Evolutionary conservation across 2,888 invertebrate species (phyloP).

Genomic region (Cataglyphis albicans): DNA sequence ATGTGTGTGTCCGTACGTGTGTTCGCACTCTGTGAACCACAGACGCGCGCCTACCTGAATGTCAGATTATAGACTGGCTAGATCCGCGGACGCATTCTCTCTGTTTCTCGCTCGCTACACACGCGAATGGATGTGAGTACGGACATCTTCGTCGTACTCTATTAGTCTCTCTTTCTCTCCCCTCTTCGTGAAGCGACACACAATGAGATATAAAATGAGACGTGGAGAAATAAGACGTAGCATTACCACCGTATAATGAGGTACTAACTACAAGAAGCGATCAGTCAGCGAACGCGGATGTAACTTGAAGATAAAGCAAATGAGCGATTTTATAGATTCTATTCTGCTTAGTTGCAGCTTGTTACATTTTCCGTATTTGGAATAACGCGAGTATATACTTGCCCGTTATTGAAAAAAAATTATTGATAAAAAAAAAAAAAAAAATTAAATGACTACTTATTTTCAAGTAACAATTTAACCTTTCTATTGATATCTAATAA

Average conservation of each 20-base stretch:
- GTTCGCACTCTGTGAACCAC: slow-evolving; percentile 16
- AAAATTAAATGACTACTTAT: neutral
- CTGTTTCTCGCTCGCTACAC: slow-evolving; percentile 33
- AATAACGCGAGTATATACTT: neutral
- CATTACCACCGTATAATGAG: slow-evolving; percentile 40
- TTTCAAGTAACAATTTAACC: neutral
- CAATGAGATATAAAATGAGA: slow-evolving; percentile 48
- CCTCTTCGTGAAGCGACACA: neutral
- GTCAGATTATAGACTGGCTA: slow-evolving; percentile 62
- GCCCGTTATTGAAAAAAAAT: neutral
- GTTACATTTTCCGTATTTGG: slow-evolving; percentile 8
- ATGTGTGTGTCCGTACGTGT: neutral
- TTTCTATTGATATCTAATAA: neutral
- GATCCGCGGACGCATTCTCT: slow-evolving; percentile 37
- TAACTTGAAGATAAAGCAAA: slow-evolving; percentile 4
- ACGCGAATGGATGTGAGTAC: neutral
- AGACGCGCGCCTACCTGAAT: slow-evolving; percentile 47
- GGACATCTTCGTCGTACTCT: slow-evolving; percentile 29
- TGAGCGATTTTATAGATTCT: neutral
- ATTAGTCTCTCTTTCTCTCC: neutral
- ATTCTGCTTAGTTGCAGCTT: slow-evolving; percentile 10
- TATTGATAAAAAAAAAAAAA: neutral
- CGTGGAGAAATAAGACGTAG: slow-evolving; percentile 39
- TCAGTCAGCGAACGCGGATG: slow-evolving; percentile 19
- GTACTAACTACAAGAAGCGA: slow-evolving; percentile 44